These are phyloP conservation scores for Corydoras sp. DNA, from an alignment of 2,113 vertebrate species.

Conservation along the genomic window DNA sequence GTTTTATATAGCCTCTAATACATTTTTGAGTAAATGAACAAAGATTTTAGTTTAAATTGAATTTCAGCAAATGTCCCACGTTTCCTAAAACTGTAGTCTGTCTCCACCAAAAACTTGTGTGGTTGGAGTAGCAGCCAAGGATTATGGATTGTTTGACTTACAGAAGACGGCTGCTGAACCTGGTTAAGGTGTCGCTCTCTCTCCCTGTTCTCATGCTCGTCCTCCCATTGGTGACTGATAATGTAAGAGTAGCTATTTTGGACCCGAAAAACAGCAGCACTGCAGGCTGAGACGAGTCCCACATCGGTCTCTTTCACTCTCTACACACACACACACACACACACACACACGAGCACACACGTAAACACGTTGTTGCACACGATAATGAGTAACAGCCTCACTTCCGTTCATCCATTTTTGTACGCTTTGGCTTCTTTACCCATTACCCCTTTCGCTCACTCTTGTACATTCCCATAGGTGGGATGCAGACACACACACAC, in stretches of 20 bases:
- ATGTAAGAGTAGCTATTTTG: conserved; percentile 40
- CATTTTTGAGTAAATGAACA: no score
- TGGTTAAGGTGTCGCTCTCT: conserved; percentile 6
- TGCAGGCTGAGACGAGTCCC: conserved; percentile 25
- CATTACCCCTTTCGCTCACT: no score
- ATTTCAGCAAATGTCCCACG: no score
- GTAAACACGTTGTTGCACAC: neutral
- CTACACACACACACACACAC: neutral
- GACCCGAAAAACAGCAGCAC: conserved; percentile 35
- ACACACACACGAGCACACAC: neutral
- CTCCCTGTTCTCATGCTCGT: conserved; percentile 18
- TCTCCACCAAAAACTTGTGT: no score
- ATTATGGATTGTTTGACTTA: no score
- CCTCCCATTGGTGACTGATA: conserved; percentile 36
- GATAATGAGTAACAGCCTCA: conserved; percentile 9
- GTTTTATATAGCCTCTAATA: no score
- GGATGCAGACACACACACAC: neutral
- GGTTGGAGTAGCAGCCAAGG: no score
- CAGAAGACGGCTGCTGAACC: no score
- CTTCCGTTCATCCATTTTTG: neutral
- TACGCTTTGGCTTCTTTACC: no score
- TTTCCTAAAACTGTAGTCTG: no score
- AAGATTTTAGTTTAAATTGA: no score
- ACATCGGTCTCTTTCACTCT: neutral
- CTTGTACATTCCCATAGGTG: no score